Evolutionary conservation across 1,140 invertebrate species (phyloP), one percentile per base, ranked within the genome.

Genomic region (Campoletis sonorensis): DNA sequence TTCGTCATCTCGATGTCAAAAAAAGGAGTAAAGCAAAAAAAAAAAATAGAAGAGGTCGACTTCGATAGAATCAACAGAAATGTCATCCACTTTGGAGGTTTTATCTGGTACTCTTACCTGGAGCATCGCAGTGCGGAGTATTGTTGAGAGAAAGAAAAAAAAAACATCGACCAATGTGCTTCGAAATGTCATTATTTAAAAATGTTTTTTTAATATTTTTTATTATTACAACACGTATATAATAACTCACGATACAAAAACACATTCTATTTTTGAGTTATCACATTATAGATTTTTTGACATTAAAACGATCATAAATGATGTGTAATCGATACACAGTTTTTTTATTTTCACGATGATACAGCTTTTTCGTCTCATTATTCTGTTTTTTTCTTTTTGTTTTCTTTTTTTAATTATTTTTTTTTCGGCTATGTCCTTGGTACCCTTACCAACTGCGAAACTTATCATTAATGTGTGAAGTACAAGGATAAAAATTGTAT

Each of bases 241-340:
- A 85, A 87, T 88, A 89, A 87, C 84, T 86, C 87, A 86, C 80
- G 79, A 85, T 84, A 87, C 85, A 86, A 87, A 89, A 87, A 90
- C 85, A 87, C 79, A 86, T 88, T 82, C 82, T 87, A 88, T 71
- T 88, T 90, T 72, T 82, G 79, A 87, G 82, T 85, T 91, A 89
- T 91, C 88, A 90, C 89, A 90, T 89, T 88, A 85, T 85, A 90
- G 86, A 85, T 88, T 89, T 90, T 86, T 88, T 91, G 82, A 88
- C 86, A 86, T 58, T 88, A 87, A 90, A 89, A 89, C 86, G 88
- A 84, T 89, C 84, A 83, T 87, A 85, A 80, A 86, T 84, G 84
- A 87, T 86, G 83, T 89, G 40, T 45, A 45, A 45, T 45, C 13
- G 11, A 45, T 45, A 45, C 40, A 45, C 40, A 45, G 13, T 45